A percentile compares a stretch with the other conserved stretches of the same genome.
Conservation (phyloP, 1,140 invertebrate species). For the Phortica variegata region DNA sequence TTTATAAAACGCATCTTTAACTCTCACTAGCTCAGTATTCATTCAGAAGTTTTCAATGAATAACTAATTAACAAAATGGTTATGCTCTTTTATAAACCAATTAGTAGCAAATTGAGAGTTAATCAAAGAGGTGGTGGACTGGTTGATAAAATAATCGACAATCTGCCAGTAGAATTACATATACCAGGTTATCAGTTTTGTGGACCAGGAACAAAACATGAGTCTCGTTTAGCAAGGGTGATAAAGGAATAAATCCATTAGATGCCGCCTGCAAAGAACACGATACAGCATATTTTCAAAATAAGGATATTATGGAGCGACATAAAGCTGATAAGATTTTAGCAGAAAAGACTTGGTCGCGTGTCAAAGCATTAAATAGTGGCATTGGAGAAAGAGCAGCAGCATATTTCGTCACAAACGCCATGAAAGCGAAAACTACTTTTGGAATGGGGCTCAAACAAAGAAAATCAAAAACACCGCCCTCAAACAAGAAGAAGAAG, state of each 20-base stretch:
- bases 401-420: slow-evolving; percentile 18
- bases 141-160: slow-evolving; percentile 53
- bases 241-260: slow-evolving; percentile 41
- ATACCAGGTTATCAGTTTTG: slow-evolving; percentile 58
- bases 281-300: slow-evolving; percentile 54
- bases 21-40: no score
- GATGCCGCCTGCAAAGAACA: slow-evolving; percentile 37
- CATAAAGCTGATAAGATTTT: slow-evolving; percentile 47
- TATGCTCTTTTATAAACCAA: no score
- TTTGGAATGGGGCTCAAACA: slow-evolving; percentile 15
- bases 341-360: slow-evolving; percentile 53
- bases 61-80: no score
- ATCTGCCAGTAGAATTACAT: slow-evolving; percentile 57
- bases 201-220: slow-evolving; percentile 58
- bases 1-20: slow-evolving; percentile 24
- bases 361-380: slow-evolving; percentile 48
- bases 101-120: no score
- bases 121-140: slow-evolving; percentile 29
- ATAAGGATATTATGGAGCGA: slow-evolving; percentile 35
- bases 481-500: neutral
- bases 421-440: slow-evolving; percentile 22
- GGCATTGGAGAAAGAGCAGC: slow-evolving; percentile 16
- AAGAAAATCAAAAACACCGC: slow-evolving; percentile 4
- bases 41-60: no score
- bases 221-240: slow-evolving; percentile 31